Percentiles rank a stretch among this genome's conserved stretches.
Evolutionary conservation across 2,888 invertebrate genomes (phyloP).

Genomic region (Sarcophaga caerulescens): DNA sequence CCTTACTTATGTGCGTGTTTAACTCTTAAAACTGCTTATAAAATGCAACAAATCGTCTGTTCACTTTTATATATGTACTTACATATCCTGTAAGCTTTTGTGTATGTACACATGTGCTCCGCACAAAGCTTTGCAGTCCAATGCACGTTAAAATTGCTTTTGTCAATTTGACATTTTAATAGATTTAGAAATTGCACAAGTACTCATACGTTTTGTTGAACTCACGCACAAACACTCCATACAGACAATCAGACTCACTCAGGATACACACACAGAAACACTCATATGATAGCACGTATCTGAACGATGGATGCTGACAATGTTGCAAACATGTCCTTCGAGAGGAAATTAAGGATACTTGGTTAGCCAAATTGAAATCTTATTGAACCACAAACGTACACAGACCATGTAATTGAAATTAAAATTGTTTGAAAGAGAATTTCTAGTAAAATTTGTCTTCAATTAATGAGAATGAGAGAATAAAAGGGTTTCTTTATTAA

Average conservation of each 20-base stretch:
- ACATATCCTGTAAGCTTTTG: neutral
- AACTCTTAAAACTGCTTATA: constrained; percentile 20
- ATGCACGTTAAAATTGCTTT: constrained; percentile 72
- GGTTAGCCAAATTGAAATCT: neutral
- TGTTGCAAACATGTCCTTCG: constrained; percentile 21
- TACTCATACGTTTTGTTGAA: constrained; percentile 51
- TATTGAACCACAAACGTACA: neutral
- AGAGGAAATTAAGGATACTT: constrained; percentile 33
- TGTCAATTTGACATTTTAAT: constrained; percentile 75
- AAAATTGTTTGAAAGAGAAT: neutral
- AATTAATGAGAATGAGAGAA: neutral
- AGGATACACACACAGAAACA: no score
- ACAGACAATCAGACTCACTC: no score
- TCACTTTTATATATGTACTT: neutral
- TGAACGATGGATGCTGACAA: constrained; percentile 28
- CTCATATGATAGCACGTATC: no score
- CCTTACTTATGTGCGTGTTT: constrained; percentile 36
- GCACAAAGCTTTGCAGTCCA: constrained; percentile 42
- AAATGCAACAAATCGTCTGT: constrained; percentile 4
- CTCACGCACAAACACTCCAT: constrained; percentile 34
- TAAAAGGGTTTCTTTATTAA: neutral
- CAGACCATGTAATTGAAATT: neutral
- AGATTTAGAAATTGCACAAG: constrained; percentile 72
- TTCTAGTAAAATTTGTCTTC: neutral
- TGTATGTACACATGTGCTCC: neutral